phyloP scores from a whole-genome alignment of 2,113 vertebrate species.

The Corapipo altera region DNA sequence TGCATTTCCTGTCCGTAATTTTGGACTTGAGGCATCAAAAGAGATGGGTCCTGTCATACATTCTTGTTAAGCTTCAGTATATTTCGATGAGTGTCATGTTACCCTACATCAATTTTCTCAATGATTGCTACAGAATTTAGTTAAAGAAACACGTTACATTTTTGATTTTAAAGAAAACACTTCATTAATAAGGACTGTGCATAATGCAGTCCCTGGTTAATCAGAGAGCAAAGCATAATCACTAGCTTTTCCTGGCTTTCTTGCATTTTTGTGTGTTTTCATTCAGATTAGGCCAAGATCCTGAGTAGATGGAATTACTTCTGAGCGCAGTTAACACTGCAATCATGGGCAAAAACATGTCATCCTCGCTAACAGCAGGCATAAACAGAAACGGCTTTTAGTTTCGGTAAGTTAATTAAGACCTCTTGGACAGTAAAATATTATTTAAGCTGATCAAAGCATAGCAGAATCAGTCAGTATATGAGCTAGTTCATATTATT shows the following conservation, averaged over 20 bases:
- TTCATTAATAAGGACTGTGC: neutral
- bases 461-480: neutral
- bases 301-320: neutral
- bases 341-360: neutral
- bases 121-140: neutral
- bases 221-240: neutral
- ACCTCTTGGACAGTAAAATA: neutral
- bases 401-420: neutral
- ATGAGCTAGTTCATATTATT: neutral
- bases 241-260: neutral
- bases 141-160: neutral
- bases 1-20: neutral
- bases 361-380: neutral
- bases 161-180: neutral
- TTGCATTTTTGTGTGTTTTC: neutral
- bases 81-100: neutral
- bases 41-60: neutral
- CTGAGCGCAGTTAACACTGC: neutral
- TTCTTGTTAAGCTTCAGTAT: neutral
- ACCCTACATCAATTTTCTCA: neutral
- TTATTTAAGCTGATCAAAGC: neutral
- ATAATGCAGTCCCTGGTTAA: neutral
- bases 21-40: neutral
- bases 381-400: neutral
- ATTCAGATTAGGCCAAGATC: neutral